Evolutionary conservation across 2,113 vertebrate species (phyloP).

Genomic region (Vombatus ursinus): DNA sequence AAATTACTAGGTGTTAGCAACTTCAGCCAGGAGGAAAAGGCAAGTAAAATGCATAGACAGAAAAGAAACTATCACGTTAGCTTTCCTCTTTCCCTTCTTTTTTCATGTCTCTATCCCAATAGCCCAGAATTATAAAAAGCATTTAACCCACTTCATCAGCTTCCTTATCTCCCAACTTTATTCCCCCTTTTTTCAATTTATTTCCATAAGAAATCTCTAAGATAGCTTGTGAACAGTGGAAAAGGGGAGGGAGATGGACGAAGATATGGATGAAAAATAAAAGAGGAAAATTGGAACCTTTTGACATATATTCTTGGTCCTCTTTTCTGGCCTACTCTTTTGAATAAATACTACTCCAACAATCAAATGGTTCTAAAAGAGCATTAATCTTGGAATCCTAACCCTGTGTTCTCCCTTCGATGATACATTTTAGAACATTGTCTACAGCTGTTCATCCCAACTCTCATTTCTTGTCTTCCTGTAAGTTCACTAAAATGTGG

Average conservation of each 20-base stretch:
- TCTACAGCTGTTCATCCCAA: neutral
- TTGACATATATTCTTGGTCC: neutral
- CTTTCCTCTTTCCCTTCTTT: neutral
- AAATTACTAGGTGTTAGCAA: slow-evolving; percentile 15
- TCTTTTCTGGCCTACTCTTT: slow-evolving; percentile 17
- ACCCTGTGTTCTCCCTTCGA: neutral
- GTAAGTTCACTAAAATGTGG: neutral
- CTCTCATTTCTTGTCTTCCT: neutral
- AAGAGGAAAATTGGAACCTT: neutral
- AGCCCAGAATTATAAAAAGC: neutral
- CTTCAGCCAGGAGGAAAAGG: slow-evolving; percentile 16
- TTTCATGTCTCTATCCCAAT: neutral
- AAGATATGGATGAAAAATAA: slow-evolving; percentile 27
- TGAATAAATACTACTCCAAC: slow-evolving; percentile 36
- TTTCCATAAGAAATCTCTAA: neutral
- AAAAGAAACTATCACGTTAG: neutral
- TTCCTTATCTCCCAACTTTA: neutral
- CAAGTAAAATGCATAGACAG: neutral
- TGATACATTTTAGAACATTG: neutral
- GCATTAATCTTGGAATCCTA: neutral
- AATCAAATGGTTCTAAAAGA: neutral
- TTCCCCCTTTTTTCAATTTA: neutral
- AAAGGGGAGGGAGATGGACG: neutral
- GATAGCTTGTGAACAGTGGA: neutral
- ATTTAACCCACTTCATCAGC: neutral